These are phyloP conservation scores for Phrynocephalus forsythii DNA, from an alignment of 2,797 vertebrate genomes.

Conservation along the genomic window DNA sequence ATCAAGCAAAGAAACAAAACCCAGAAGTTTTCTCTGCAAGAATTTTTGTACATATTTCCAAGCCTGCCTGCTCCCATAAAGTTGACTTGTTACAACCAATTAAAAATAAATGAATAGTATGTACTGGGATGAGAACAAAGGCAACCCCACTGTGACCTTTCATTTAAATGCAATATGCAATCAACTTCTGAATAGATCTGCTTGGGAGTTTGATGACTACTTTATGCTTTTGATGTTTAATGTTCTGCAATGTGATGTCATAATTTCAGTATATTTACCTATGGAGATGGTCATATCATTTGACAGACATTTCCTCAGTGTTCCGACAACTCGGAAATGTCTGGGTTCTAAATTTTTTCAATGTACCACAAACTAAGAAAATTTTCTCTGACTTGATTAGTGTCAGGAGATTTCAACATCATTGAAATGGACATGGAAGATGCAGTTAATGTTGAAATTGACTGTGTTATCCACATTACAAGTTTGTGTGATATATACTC, in stretches of 20 bases:
- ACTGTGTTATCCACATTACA: neutral
- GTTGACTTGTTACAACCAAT: neutral
- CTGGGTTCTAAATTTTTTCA: neutral
- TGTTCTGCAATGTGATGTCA: neutral
- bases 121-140: conserved; percentile 7
- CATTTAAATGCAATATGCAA: neutral
- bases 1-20: neutral
- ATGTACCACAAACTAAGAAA: neutral
- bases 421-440: neutral
- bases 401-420: neutral
- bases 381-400: neutral
- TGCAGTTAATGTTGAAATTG: neutral
- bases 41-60: neutral
- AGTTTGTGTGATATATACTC: neutral
- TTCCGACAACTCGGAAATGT: neutral
- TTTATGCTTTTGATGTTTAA: neutral
- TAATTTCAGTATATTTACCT: neutral
- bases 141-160: neutral
- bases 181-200: neutral
- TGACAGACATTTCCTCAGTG: neutral
- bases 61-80: neutral
- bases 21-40: neutral
- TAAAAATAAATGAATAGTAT: conserved; percentile 5
- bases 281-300: neutral
- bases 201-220: neutral